These are phyloP conservation scores for Torymus tubicola DNA, from an alignment of 2,888 invertebrate species.

Conservation along the genomic window DNA sequence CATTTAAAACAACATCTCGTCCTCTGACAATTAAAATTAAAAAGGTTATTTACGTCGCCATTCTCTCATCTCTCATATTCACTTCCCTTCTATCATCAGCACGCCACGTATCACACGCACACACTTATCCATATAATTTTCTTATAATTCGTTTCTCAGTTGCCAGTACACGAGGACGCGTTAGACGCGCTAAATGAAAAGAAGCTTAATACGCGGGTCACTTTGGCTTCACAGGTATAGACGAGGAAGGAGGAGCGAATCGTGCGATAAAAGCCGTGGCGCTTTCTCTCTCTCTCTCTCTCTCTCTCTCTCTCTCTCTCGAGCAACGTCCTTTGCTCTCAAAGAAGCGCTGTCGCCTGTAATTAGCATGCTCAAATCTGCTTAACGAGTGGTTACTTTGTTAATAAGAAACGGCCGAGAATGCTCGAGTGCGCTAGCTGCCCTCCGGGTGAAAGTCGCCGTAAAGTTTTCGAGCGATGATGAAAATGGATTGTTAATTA, in stretches of 20 bases:
- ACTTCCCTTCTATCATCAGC: too few species aligned
- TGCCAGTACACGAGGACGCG: not conserved
- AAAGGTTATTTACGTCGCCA: too few species aligned
- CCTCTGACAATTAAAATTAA: too few species aligned
- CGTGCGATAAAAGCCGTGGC: constrained; percentile 38
- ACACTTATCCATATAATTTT: constrained; percentile 5
- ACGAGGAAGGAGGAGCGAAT: not conserved
- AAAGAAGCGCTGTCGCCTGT: constrained; percentile 29
- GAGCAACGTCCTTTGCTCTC: constrained; percentile 26
- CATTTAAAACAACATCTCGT: too few species aligned
- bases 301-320: too few species aligned
- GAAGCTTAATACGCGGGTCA: constrained; percentile 39
- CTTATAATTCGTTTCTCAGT: not conserved
- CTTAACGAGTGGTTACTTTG: constrained; percentile 43
- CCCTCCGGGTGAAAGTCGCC: not conserved
- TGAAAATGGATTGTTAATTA: too few species aligned
- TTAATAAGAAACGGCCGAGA: constrained; percentile 13
- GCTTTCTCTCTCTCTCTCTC: too few species aligned
- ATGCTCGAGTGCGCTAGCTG: not conserved
- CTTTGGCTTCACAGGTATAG: constrained; percentile 1
- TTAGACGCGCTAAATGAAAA: constrained; percentile 7
- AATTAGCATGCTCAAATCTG: constrained; percentile 41
- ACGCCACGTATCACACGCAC: too few species aligned
- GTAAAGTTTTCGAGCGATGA: not conserved
- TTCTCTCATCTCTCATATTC: too few species aligned